phyloP scores from a whole-genome alignment of 2,888 invertebrate species.

The Steromphala cineraria region DNA sequence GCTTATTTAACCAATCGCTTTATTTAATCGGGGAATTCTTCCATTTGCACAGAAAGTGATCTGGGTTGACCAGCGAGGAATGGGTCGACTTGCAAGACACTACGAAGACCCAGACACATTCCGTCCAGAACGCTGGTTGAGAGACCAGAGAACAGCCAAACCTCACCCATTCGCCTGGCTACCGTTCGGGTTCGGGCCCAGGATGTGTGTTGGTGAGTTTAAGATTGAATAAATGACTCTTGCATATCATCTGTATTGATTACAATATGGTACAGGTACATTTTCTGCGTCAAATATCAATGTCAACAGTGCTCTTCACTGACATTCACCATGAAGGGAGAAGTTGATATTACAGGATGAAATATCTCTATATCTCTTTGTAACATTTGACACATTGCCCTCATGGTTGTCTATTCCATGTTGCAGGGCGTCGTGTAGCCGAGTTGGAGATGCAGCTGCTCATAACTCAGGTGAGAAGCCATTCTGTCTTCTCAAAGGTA shows the following conservation, averaged over 20 bases:
- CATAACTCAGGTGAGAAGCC: conserved; percentile 5
- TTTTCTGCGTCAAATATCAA: too few relatives aligned
- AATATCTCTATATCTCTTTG: too few relatives aligned
- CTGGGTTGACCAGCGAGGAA: background rate
- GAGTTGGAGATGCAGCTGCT: conserved; percentile 22
- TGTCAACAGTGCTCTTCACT: too few relatives aligned
- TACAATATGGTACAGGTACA: too few relatives aligned
- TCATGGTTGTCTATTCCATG: background rate
- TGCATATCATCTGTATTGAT: too few relatives aligned
- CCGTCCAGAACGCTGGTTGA: conserved; percentile 24
- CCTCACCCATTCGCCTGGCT: conserved; percentile 3
- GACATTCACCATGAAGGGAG: too few relatives aligned
- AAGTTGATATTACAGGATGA: too few relatives aligned
- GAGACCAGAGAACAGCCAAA: background rate
- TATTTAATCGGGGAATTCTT: background rate
- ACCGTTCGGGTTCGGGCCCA: conserved; percentile 16
- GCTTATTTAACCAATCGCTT: too few relatives aligned
- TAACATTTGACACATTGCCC: background rate
- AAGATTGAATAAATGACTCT: too few relatives aligned
- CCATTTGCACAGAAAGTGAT: background rate
- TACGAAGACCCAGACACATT: conserved; percentile 29
- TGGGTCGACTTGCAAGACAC: conserved; percentile 30
- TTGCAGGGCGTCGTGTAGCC: conserved; percentile 12
- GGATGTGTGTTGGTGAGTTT: conserved; percentile 26
- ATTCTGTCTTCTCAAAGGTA: too few relatives aligned